These are phyloP conservation scores for Heliothis subflexa DNA, from an alignment of 1,140 invertebrate species.

Conservation along the genomic window DNA sequence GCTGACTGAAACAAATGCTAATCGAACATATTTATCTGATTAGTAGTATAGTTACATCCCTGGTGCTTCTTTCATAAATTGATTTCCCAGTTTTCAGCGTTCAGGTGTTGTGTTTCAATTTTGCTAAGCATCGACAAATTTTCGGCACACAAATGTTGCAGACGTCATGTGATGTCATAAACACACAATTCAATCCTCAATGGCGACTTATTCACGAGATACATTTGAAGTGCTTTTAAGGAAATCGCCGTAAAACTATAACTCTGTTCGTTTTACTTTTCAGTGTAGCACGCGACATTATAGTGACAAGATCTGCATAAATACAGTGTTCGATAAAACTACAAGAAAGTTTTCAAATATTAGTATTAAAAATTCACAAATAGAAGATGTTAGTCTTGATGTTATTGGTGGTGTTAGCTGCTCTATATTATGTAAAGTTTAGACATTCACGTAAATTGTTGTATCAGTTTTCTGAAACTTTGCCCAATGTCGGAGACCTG, in stretches of 20 bases:
- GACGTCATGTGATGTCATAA: no score
- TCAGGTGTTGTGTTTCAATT: no score
- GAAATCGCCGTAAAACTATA: constrained; percentile 1
- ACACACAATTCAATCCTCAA: neutral
- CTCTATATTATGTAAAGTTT: constrained; percentile 65
- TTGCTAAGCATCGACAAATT: no score
- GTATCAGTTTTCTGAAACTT: constrained; percentile 64
- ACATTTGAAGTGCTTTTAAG: constrained; percentile 5
- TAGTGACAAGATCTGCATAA: neutral
- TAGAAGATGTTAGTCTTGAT: constrained; percentile 61
- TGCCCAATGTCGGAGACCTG: constrained; percentile 61
- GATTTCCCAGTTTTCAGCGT: no score
- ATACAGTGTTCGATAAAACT: neutral
- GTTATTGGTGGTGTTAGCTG: constrained; percentile 54
- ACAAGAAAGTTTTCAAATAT: neutral
- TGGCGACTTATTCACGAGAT: neutral
- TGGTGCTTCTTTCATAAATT: no score
- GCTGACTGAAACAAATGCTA: no score
- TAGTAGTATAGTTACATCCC: no score
- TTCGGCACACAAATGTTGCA: no score
- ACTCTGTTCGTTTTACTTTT: neutral
- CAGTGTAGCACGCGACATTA: neutral
- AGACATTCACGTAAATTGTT: constrained; percentile 60
- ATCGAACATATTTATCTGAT: no score
- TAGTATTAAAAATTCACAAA: no score